Evolutionary conservation across 2,797 vertebrate species (phyloP), one percentile per base, ranked within the genome.

Genomic region (Alfaro cultratus): DNA sequence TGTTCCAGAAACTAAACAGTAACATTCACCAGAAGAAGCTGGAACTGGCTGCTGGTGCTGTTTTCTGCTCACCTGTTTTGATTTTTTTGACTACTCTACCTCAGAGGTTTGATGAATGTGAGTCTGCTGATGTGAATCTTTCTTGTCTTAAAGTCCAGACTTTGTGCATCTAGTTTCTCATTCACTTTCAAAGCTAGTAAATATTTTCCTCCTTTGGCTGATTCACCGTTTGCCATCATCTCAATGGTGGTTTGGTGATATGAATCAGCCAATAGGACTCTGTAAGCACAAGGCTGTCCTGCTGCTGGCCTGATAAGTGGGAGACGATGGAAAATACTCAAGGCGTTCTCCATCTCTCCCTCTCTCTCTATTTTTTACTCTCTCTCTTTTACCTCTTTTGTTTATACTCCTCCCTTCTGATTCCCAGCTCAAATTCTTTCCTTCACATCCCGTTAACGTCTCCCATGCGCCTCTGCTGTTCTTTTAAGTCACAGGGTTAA

Each of bases 191-290:
- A 49, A 75, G 70, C 81, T 75, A 86, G 67, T 51, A 75, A 72
- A 87, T 83, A 79, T 88, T 85, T 84, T 83, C 83, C 83, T 78
- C 85, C 74, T 85, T 75, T 73, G 76, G 76, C 81, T 87, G 87
- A 91, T 92, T 91, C 87, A 84, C 88, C 81, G 77, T 76, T 80
- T 90, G 88, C 85, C 88, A 84, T 88, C 87, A 84, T 88, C 89
- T 89, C 85, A 57, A 78, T 89, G 85, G 85, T 84, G 85, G 86
- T 86, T 92, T 85, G 85, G 86, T 77, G 92, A 94, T 93, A 92
- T 75, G 87, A 94, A 93, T 95, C 93, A 93, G 86, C 91, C 91
- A 92, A 87, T 90, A 88, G 91, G 81, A 70, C 83, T 90, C 87
- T 86, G 85, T 88, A 84, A 91, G 91, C 93, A 90, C 78, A 81